phyloP scores from a whole-genome alignment of 2,888 invertebrate genomes.

The Thecophora atra region DNA sequence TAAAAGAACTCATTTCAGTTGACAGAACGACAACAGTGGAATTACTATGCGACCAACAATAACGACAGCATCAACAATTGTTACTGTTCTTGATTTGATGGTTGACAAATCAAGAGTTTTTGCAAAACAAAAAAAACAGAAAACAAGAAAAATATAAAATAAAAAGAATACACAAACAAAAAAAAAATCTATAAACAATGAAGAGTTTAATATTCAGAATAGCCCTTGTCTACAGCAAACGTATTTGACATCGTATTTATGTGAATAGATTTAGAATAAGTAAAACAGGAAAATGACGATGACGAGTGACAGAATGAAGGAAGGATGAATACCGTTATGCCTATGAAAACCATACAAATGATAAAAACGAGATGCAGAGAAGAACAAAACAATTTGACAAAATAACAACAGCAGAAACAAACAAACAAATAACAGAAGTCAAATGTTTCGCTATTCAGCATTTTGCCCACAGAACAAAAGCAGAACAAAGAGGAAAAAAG shows the following conservation, averaged over 20 bases:
- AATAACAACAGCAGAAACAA: conserved; percentile 15
- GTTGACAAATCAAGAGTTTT: conserved; percentile 31
- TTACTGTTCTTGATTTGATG: conserved; percentile 39
- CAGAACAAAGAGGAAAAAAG: neutral
- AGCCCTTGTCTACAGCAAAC: neutral
- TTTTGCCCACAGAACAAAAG: neutral
- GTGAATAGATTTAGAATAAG: conserved; percentile 35
- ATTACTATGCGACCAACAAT: conserved; percentile 49
- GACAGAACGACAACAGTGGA: conserved; percentile 40
- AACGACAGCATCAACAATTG: conserved; percentile 47
- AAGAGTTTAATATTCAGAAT: conserved; percentile 30
- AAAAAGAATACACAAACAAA: conserved; percentile 28
- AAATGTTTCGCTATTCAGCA: conserved; percentile 21
- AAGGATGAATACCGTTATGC: neutral
- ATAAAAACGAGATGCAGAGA: neutral
- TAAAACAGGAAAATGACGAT: conserved; percentile 8
- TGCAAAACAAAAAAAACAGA: conserved; percentile 33
- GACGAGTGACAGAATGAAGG: conserved; percentile 19
- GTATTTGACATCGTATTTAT: conserved; percentile 25
- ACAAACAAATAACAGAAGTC: conserved; percentile 13
- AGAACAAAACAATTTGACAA: neutral
- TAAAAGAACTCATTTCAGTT: conserved; percentile 38
- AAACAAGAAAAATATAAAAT: conserved; percentile 19
- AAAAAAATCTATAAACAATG: conserved; percentile 19
- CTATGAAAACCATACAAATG: conserved; percentile 29